Evolutionary conservation across 1,140 invertebrate genomes (phyloP).

Genomic region (silkworm (Bombyx mori)): ASM3026992v2 NC_085117.1:14182001-14182500

Average conservation of each 20-base stretch:
- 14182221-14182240: conserved; percentile 16
- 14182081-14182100: neutral
- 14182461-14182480: no score
- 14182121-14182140: neutral
- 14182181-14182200: conserved; percentile 44
- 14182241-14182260: conserved; percentile 52
- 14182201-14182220: conserved; percentile 59
- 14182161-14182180: conserved; percentile 42
- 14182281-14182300: conserved; percentile 41
- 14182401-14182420: no score
- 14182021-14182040: no score
- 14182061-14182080: no score
- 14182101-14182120: neutral
- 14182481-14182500: no score
- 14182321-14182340: no score
- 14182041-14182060: no score
- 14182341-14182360: no score
- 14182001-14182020: no score
- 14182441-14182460: no score
- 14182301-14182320: conserved; percentile 2
- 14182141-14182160: neutral
- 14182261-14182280: conserved; percentile 69
- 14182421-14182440: no score
- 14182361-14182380: neutral
- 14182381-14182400: no score